These are phyloP conservation scores for Tanytarsus gracilentus DNA, from an alignment of 2,888 invertebrate species.

Conservation along the genomic window DNA sequence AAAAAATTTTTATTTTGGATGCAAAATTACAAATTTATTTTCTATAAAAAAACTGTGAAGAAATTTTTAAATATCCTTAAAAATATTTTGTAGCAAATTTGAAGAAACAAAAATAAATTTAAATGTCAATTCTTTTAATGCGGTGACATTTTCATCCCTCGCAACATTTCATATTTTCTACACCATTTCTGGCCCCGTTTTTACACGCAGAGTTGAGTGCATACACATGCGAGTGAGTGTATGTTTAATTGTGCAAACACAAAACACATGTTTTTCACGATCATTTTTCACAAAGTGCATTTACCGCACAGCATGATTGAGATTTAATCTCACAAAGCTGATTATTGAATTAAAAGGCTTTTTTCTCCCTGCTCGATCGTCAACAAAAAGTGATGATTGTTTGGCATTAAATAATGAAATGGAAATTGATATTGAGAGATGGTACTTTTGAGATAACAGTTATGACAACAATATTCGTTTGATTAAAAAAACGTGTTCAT, in stretches of 20 bases:
- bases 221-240: too few relatives aligned
- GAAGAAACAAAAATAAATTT: too few relatives aligned
- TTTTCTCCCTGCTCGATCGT: neutral
- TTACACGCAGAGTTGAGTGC: neutral
- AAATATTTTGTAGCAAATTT: too few relatives aligned
- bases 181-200: conserved; percentile 1
- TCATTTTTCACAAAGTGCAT: conserved; percentile 22
- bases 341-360: conserved; percentile 25
- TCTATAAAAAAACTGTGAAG: too few relatives aligned
- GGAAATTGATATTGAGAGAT: neutral
- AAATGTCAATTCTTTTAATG: too few relatives aligned
- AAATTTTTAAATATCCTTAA: too few relatives aligned
- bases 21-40: too few relatives aligned
- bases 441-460: neutral
- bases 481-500: conserved; percentile 2
- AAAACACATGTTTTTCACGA: conserved; percentile 27
- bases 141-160: too few relatives aligned
- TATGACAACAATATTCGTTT: too few relatives aligned
- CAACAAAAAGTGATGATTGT: neutral
- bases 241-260: conserved; percentile 28
- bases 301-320: neutral
- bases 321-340: conserved; percentile 9
- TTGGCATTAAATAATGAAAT: too few relatives aligned
- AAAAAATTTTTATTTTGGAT: too few relatives aligned
- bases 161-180: too few relatives aligned